These are phyloP conservation scores for Pogonognathellus flavescens DNA, from an alignment of 1,140 invertebrate genomes.

Conservation along the genomic window DNA sequence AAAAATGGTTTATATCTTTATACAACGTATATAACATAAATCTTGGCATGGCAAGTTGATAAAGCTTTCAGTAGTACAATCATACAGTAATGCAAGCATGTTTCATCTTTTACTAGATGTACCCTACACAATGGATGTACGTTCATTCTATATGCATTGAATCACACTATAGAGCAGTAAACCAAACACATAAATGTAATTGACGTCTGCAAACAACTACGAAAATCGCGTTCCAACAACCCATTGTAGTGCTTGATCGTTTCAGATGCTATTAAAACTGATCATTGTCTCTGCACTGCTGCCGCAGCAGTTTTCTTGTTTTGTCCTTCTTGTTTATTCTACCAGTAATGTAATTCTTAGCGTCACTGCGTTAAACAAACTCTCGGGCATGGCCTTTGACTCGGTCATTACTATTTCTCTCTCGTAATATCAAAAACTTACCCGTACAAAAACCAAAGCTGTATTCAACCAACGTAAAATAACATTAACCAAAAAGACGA, in stretches of 20 bases:
- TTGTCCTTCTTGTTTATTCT: not conserved
- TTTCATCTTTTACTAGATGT: too few species aligned
- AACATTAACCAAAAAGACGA: not conserved
- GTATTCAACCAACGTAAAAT: not conserved
- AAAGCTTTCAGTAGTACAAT: too few species aligned
- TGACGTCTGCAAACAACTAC: constrained; percentile 26
- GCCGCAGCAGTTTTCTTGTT: not conserved
- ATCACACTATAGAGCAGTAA: not conserved
- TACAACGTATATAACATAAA: too few species aligned
- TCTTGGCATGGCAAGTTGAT: too few species aligned
- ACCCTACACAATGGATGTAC: not conserved
- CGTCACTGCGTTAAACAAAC: not conserved
- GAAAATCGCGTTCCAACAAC: constrained; percentile 6
- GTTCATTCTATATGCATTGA: constrained; percentile 6
- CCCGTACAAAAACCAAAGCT: too few species aligned
- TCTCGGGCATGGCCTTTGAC: not conserved
- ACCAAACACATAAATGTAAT: constrained; percentile 3
- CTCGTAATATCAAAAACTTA: too few species aligned
- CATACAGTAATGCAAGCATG: too few species aligned
- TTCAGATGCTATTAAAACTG: constrained; percentile 13
- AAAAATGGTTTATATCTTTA: too few species aligned
- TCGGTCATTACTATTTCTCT: too few species aligned
- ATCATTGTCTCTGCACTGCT: constrained; percentile 1
- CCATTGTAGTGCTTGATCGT: constrained; percentile 13
- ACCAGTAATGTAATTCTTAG: not conserved